Percentiles rank a stretch among this genome's conserved stretches.
phyloP scores from a whole-genome alignment of 2,888 invertebrate species.

The Fabriciana adippe region DNA sequence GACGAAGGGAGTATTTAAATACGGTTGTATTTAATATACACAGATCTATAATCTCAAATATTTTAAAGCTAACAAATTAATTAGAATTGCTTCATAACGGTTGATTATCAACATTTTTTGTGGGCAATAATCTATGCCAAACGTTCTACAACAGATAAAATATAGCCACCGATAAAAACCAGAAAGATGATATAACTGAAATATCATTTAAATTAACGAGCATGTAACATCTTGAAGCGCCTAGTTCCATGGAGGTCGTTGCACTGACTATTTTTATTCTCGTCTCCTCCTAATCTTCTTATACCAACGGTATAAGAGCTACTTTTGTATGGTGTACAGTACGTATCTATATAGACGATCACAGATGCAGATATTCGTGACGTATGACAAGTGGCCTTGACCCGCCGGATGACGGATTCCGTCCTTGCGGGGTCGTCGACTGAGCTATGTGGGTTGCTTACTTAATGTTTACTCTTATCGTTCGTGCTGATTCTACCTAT shows the following conservation, averaged over 20 bases:
- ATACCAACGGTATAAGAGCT: slow-evolving; percentile 58
- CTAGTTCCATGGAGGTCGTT: slow-evolving; percentile 65
- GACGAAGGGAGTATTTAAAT: not conserved
- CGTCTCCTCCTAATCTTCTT: slow-evolving; percentile 45
- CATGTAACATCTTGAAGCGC: slow-evolving; percentile 57
- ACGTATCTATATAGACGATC: slow-evolving; percentile 76
- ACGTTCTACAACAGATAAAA: slow-evolving; percentile 1
- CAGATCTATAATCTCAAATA: not conserved
- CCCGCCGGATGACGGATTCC: slow-evolving; percentile 75
- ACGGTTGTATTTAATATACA: not conserved
- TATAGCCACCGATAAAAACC: slow-evolving; percentile 14
- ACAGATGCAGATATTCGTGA: slow-evolving; percentile 73
- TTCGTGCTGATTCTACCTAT: slow-evolving; percentile 23
- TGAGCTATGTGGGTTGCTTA: slow-evolving; percentile 55
- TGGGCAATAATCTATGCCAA: slow-evolving; percentile 4
- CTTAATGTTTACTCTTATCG: slow-evolving; percentile 35
- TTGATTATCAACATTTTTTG: not conserved
- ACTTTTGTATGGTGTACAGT: slow-evolving; percentile 49
- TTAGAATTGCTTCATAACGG: slow-evolving; percentile 4
- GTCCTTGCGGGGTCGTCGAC: slow-evolving; percentile 77
- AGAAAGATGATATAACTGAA: slow-evolving; percentile 32
- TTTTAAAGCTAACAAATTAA: not conserved
- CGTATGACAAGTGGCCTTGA: slow-evolving; percentile 77
- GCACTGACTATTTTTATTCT: slow-evolving; percentile 66
- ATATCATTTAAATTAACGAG: slow-evolving; percentile 66